Base-by-base conservation (phyloP, 1,140 invertebrate genomes). In the Psix sp. region DNA sequence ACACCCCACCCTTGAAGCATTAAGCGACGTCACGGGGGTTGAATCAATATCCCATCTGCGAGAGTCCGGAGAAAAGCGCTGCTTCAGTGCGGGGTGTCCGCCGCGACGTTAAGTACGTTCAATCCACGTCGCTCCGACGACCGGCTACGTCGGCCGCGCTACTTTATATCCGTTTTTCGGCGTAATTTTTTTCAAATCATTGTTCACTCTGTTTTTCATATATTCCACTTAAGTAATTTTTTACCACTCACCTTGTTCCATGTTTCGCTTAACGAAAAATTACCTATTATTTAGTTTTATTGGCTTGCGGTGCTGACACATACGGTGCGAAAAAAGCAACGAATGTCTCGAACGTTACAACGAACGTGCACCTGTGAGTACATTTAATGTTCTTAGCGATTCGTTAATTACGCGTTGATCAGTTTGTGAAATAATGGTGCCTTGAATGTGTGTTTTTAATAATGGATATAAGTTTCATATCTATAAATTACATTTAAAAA, bases 71-170 rank as follows among this genome's bases (percentile, higher is more conserved):
- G 76, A 38, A 78, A 66, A 74, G 68, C 63, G 74, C 63, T 57
- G 46, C 74, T 70, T 86, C 84, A 86, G 84, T 86, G 82, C 84
- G 83, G 82, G 82, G 82, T 85, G 79, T 84, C 80, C 82, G 79
- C 82, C 81, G 82, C 80, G 78, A 85, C 83, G 83, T 79, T 78
- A 78, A 80, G 67, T 62, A 84, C 82, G 78, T 75, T 67, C 46
- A 76, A 77, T 77, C 40, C 48, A 73, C 82, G 78, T 73, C 82
- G 77, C 78, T 78, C 76, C 74, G 76, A 75, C 73, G 74, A 77
- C 77, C 77, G 76, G 74, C 60, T 51, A 62, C 74, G 57, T 70
- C 71, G 74, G 74, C 65, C 51, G 49, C 36, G 54, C 56, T 52
- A 40, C 56, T 76, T 67, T 57, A 7, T 43, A 40, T 35, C 57